Conservation (phyloP, 2,113 vertebrate species). For the Dasyprocta punctata region DNA sequence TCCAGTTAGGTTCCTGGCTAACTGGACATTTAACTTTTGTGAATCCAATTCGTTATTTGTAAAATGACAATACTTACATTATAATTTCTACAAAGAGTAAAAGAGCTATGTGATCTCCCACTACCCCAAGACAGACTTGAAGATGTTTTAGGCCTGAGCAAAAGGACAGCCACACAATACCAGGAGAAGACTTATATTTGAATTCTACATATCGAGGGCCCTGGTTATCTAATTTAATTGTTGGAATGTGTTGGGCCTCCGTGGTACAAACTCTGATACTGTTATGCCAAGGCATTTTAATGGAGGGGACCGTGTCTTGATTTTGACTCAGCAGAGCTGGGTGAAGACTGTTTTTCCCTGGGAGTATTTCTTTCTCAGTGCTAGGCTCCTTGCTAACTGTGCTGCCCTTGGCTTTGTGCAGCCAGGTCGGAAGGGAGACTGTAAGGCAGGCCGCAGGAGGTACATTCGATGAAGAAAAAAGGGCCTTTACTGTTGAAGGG, state of each 20-base stretch:
- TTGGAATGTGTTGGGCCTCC: background rate
- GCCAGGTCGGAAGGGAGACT: background rate
- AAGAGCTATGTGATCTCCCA: background rate
- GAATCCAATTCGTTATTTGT: background rate
- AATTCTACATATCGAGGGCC: accelerated
- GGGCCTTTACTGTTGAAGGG: background rate
- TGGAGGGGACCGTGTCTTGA: background rate
- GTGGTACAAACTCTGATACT: accelerated
- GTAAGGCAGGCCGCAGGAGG: background rate
- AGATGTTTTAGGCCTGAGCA: background rate
- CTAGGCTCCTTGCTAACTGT: background rate
- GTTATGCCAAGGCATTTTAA: too few relatives aligned
- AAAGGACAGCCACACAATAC: background rate
- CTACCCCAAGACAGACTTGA: background rate
- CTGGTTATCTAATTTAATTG: accelerated
- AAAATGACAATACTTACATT: background rate
- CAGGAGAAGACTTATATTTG: background rate
- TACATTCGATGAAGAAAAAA: background rate
- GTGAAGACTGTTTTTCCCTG: background rate
- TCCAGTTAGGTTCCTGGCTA: background rate
- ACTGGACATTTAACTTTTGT: background rate
- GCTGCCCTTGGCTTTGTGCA: background rate
- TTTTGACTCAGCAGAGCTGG: background rate
- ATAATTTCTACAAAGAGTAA: background rate
- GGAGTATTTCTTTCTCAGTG: background rate